phyloP scores from a whole-genome alignment of 2,113 vertebrate genomes.

The Eira barbara region DNA sequence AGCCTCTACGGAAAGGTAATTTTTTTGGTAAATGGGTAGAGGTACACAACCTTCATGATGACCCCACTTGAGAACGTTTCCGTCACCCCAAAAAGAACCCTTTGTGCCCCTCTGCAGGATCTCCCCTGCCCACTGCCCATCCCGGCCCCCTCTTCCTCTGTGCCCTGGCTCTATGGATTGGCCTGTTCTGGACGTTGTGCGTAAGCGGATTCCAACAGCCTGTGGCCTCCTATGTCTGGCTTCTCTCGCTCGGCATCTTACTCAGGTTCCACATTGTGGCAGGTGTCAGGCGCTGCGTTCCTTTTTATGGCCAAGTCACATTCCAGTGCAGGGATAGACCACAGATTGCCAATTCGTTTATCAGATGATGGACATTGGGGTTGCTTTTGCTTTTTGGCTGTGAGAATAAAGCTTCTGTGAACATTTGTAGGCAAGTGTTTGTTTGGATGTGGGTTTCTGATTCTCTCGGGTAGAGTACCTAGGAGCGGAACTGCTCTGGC shows the following conservation, averaged over 20 bases:
- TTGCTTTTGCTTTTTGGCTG: not conserved
- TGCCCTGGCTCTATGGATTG: too few species aligned
- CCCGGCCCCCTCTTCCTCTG: not conserved
- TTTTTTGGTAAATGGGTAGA: not conserved
- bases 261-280: not conserved
- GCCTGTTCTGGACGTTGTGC: not conserved
- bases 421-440: not conserved
- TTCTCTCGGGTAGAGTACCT: not conserved
- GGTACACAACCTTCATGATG: accelerated
- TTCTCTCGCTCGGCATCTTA: not conserved
- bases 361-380: not conserved
- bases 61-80: not conserved
- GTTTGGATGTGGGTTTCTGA: not conserved
- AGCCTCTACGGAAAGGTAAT: not conserved
- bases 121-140: not conserved
- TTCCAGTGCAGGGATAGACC: not conserved
- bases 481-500: not conserved
- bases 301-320: not conserved
- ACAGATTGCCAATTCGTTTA: not conserved
- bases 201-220: not conserved
- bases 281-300: accelerated
- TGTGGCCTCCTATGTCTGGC: not conserved
- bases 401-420: not conserved
- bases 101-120: too few species aligned
- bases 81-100: not conserved